Percentiles rank a stretch among this genome's conserved stretches.
These are phyloP conservation scores for Chydorus sphaericus DNA, from an alignment of 2,888 invertebrate genomes.

Conservation along the genomic window DNA sequence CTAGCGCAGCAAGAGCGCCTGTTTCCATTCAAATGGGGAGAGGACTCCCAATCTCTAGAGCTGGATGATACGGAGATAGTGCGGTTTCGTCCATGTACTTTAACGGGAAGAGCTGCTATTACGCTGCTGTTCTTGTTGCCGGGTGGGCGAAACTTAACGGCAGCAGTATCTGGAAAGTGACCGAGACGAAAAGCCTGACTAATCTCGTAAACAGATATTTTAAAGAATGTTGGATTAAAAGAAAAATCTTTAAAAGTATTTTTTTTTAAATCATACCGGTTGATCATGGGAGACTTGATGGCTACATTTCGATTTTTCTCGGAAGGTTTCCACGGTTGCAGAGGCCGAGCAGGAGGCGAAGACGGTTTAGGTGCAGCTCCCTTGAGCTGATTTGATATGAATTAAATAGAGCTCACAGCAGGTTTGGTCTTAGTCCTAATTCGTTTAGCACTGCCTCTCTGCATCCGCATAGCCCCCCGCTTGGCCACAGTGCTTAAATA, in stretches of 20 bases:
- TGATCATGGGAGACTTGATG: not conserved
- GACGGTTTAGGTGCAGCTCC: not conserved
- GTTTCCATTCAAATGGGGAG: slow-evolving; percentile 1
- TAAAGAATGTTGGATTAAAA: not conserved
- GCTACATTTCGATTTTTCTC: not conserved
- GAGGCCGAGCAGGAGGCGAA: not conserved
- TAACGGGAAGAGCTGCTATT: not conserved
- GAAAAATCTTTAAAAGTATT: no score
- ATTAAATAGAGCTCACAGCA: no score
- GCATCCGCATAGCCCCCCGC: not conserved
- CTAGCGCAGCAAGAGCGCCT: not conserved
- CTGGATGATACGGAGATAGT: not conserved
- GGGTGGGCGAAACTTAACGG: slow-evolving; percentile 16
- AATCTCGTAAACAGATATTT: not conserved
- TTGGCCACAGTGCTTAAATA: slow-evolving; percentile 11
- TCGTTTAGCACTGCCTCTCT: not conserved
- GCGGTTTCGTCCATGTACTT: not conserved
- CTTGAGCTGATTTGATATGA: no score
- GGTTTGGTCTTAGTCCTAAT: not conserved
- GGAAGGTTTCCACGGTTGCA: not conserved
- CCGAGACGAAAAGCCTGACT: slow-evolving; percentile 18
- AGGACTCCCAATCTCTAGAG: slow-evolving; percentile 1
- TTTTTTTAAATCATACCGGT: not conserved
- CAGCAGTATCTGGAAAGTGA: slow-evolving; percentile 18
- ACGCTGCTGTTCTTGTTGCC: not conserved